Base-by-base conservation (phyloP, 2,888 invertebrate genomes). In the Ypsolopha sequella region DNA sequence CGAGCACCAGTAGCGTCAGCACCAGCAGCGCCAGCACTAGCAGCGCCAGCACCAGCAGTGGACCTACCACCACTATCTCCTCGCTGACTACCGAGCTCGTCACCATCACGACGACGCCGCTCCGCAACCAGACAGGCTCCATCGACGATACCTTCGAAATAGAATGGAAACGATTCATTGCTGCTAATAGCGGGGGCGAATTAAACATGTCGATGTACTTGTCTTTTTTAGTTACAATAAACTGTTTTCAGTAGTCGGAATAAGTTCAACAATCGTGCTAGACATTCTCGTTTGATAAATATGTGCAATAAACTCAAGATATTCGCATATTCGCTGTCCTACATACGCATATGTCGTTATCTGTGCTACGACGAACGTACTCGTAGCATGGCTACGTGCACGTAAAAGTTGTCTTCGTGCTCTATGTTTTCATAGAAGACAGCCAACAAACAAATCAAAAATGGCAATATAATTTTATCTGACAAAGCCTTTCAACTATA, bases 151-250 rank as follows among this genome's bases (percentile, higher is more conserved):
- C 52, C 9, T 53, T 73, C 33, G 59, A 73, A 10, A 11, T 56
- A 54, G 7, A 73, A 52, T 84, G 82, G 82, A 67, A 63, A 38
- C 54, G 55, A 6, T 81, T 81, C 56, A 56, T 80, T 7, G 51
- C 56, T 11, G 52, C 65, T 41, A 76, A 73, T 55, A 8, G 52
- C 7, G 54, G 68, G 1, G 68, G 1, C 53, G 47, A 10, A 55
- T 54, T 45, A 51, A 56, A 45, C 59, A 55, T 43, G 50, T 66
- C 51, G 45, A 53, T 62, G 44, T 63, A 57, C 7, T 45, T 56
- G 38, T 68, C 57, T 62, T 63, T 70, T 62, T 63, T 80, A 68
- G 62, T 62, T 59, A 60, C 79, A 76, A 68, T 81, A 76, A 64
- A 76, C 54, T 58, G 54, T 60, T 70, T 80, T 62, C 73, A 68